phyloP scores from a whole-genome alignment of 2,888 invertebrate species.

The Syrista parreyssii region DNA sequence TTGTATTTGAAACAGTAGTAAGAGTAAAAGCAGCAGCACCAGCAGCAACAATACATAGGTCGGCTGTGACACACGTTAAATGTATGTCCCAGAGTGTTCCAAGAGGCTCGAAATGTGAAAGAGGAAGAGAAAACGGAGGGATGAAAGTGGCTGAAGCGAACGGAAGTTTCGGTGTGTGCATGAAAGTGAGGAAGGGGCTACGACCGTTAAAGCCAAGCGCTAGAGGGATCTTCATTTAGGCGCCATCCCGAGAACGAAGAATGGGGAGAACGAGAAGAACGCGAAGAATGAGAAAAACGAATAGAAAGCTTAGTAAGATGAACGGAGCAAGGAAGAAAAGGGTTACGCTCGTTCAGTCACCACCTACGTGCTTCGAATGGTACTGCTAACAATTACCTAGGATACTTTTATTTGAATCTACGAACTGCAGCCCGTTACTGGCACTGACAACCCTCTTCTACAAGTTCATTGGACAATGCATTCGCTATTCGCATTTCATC shows the following conservation, averaged over 20 bases:
- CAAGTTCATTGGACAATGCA: too few species aligned
- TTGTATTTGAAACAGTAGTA: too few species aligned
- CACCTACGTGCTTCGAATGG: conserved; percentile 40
- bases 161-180: not conserved
- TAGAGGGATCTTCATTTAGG: conserved; percentile 7
- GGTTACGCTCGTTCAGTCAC: conserved; percentile 36
- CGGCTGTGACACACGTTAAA: not conserved
- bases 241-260: not conserved
- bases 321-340: conserved; percentile 12
- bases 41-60: not conserved
- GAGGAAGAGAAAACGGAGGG: conserved; percentile 7
- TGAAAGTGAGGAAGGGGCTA: not conserved
- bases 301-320: too few species aligned
- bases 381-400: conserved; percentile 13
- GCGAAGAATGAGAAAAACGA: too few species aligned
- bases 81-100: not conserved
- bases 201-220: conserved; percentile 2
- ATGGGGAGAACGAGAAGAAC: too few species aligned
- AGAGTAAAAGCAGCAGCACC: conserved; percentile 18
- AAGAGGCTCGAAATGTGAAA: conserved; percentile 7
- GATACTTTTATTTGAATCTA: conserved; percentile 9
- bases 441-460: not conserved
- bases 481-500: too few species aligned
- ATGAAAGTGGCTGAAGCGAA: not conserved
- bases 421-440: conserved; percentile 9